Base-by-base conservation (phyloP, 2,888 invertebrate species). In the Drosophila barbarae region DNA sequence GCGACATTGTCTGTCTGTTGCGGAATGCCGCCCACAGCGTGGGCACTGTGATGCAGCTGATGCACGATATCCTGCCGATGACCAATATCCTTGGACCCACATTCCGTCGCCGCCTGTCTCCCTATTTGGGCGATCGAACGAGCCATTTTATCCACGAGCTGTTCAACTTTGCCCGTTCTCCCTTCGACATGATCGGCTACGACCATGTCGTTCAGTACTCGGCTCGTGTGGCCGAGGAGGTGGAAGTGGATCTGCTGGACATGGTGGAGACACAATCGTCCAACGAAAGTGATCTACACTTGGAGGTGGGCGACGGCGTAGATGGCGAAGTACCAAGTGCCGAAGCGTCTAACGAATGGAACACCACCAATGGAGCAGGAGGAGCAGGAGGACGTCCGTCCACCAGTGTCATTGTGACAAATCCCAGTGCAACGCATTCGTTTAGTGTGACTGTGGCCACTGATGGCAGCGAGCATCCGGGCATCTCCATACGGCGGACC, bases 141-240 rank as follows among this genome's bases (percentile, higher is more conserved):
- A 92, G 93, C 61, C 98, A 98, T 88, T 98, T 98, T 87, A 92
- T 96, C 34, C 97, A 98, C 87, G 98, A 98, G 87, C 92, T 98
- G 67, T 93, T 94, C 79, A 93, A 93, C 87, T 98, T 95, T 90
- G 96, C 98, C 34, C 92, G 94, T 30, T 96, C 96, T 12, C 95
- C 96, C 0, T 95, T 93, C 87, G 96, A 96, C 86, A 93, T 98
- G 92, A 91, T 93, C 55, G 95, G 94, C n/a, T 95, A 95, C 84
- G 95, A 95, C 87, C 91, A 93, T 23, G 91, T 92, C 75, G 93
- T 94, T 23, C 92, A 92, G 70, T 95, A 95, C 87, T 91, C 92
- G 0, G 91, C 91, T 76, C 86, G 83, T 15, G 75, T 77, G 10
- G 77, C 85, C 21, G 87, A 86, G 36, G 88, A 87, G 59, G 83